A percentile compares a stretch with the other conserved stretches of the same genome.
These are phyloP conservation scores for Eciton burchellii DNA, from an alignment of 1,140 invertebrate genomes.

Conservation along the genomic window DNA sequence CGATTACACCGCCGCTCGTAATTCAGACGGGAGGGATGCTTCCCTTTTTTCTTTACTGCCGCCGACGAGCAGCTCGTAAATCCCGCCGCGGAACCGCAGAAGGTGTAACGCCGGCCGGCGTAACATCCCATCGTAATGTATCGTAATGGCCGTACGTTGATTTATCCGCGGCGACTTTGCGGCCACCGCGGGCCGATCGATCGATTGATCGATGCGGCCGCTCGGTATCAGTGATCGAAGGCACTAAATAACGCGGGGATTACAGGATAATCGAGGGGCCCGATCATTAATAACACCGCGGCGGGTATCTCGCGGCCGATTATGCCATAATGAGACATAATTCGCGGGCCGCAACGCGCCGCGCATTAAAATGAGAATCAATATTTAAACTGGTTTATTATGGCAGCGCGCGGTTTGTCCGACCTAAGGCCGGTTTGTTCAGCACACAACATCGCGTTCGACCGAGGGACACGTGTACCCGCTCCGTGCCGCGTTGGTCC, in stretches of 20 bases:
- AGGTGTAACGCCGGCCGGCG: not conserved
- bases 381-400: constrained; percentile 60
- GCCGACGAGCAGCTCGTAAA: constrained; percentile 36
- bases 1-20: constrained; percentile 55
- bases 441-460: constrained; percentile 51
- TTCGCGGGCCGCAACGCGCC: constrained; percentile 40
- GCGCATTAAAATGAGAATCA: constrained; percentile 60
- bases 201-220: not conserved
- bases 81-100: constrained; percentile 27
- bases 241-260: not conserved
- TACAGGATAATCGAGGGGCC: constrained; percentile 3
- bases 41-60: constrained; percentile 41
- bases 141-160: constrained; percentile 26
- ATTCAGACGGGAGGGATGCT: constrained; percentile 38
- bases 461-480: constrained; percentile 48
- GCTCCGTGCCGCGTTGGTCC: constrained; percentile 17
- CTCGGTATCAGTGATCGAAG: not conserved
- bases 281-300: constrained; percentile 41
- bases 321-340: constrained; percentile 49
- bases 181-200: not conserved
- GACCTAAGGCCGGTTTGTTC: constrained; percentile 45
- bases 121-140: constrained; percentile 29
- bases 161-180: constrained; percentile 6
- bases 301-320: constrained; percentile 40
- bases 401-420: constrained; percentile 42